phyloP scores from a whole-genome alignment of 2,797 vertebrate species.

The Etheostoma nigrum region DNA sequence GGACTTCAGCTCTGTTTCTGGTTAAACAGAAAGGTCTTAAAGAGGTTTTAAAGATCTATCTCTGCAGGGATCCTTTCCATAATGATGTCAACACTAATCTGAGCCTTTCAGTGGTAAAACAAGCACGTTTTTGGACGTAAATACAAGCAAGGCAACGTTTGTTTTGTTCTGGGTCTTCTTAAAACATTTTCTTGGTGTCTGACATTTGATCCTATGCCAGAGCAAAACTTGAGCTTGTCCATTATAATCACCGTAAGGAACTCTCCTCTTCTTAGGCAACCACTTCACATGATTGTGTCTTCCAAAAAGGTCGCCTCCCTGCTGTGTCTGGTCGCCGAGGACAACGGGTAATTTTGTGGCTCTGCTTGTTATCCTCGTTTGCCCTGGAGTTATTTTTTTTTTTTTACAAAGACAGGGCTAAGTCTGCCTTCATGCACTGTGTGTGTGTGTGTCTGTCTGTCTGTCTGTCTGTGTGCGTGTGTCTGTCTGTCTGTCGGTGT shows the following conservation, averaged over 20 bases:
- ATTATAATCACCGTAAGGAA: constrained; percentile 24
- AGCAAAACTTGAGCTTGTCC: constrained; percentile 4
- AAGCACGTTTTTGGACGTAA: too few relatives aligned
- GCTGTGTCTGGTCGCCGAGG: constrained; percentile 1
- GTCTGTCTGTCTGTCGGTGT: fast-evolving
- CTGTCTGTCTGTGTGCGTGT: neutral
- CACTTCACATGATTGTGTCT: constrained; percentile 46
- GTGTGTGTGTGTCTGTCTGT: constrained; percentile 2
- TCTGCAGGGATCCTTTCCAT: too few relatives aligned
- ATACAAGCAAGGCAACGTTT: too few relatives aligned
- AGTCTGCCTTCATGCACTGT: neutral
- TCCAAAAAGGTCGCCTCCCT: constrained; percentile 36
- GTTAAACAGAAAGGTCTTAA: too few relatives aligned
- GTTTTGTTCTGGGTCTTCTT: neutral
- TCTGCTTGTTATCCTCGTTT: constrained; percentile 62
- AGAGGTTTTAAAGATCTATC: too few relatives aligned
- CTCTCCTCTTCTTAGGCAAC: constrained; percentile 33
- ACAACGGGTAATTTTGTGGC: constrained; percentile 64
- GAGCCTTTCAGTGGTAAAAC: too few relatives aligned
- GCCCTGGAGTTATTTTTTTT: constrained; percentile 16
- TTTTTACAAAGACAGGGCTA: constrained; percentile 23
- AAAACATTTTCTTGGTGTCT: neutral
- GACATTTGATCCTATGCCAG: constrained; percentile 7
- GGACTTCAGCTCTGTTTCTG: too few relatives aligned
- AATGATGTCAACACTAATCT: too few relatives aligned